phyloP scores from a whole-genome alignment of 2,888 invertebrate species.

The Heliconius ismenius region DNA sequence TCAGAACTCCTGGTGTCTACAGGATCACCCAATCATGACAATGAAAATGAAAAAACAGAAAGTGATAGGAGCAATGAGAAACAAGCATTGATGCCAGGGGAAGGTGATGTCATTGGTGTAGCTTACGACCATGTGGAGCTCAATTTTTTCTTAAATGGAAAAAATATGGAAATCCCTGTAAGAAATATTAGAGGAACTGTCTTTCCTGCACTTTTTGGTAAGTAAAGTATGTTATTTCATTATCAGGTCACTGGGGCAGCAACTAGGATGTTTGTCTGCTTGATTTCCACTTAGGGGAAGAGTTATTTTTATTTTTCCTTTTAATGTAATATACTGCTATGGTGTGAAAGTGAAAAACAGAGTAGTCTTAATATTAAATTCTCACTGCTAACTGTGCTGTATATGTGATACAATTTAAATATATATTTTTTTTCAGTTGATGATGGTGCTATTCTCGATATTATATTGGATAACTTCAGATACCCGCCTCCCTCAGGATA shows the following conservation, averaged over 20 bases:
- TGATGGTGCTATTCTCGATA: slow-evolving; percentile 98
- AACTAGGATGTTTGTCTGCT: too few relatives aligned
- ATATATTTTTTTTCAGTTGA: slow-evolving; percentile 89
- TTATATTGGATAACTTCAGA: slow-evolving; percentile 94
- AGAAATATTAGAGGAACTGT: slow-evolving; percentile 94
- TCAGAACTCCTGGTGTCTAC: slow-evolving; percentile 71
- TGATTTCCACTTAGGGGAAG: neutral
- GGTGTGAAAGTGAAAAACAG: neutral
- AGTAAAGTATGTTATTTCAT: slow-evolving; percentile 49
- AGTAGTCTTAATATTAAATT: neutral
- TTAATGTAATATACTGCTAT: neutral
- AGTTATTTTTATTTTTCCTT: neutral
- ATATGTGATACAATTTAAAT: neutral
- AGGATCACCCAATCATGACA: slow-evolving; percentile 61
- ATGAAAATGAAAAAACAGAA: slow-evolving; percentile 62
- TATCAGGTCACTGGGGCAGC: neutral
- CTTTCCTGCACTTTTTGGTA: slow-evolving; percentile 96
- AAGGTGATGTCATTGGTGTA: slow-evolving; percentile 96
- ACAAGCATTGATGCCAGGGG: slow-evolving; percentile 84
- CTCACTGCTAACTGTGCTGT: neutral
- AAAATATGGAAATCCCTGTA: slow-evolving; percentile 90
- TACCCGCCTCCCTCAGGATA: slow-evolving; percentile 92
- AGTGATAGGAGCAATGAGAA: slow-evolving; percentile 54
- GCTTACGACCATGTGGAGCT: slow-evolving; percentile 98
- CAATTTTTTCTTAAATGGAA: slow-evolving; percentile 96